These are phyloP conservation scores for Eupithecia insigniata DNA, from an alignment of 2,888 invertebrate genomes.

Conservation along the genomic window DNA sequence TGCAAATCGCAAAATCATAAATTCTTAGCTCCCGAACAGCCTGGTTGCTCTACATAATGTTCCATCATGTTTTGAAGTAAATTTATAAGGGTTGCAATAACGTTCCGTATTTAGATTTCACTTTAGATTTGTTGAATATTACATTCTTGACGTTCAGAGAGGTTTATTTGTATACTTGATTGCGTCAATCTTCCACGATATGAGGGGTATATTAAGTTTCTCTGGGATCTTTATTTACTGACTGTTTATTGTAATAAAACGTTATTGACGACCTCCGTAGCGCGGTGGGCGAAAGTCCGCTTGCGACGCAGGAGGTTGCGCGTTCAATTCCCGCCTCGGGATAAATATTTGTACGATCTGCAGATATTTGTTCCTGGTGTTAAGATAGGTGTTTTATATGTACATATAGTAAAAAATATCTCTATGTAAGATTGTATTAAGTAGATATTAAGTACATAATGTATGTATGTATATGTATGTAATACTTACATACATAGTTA, in stretches of 20 bases:
- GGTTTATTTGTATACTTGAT: constrained; percentile 22
- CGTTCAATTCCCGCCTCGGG: too few relatives aligned
- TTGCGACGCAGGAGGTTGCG: too few relatives aligned
- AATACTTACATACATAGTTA: too few relatives aligned
- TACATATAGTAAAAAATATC: too few relatives aligned
- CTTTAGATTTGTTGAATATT: constrained; percentile 45
- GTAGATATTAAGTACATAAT: too few relatives aligned
- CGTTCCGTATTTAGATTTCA: constrained; percentile 42
- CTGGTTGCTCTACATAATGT: not conserved
- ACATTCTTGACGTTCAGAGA: constrained; percentile 37
- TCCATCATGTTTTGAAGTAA: constrained; percentile 38
- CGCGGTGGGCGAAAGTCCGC: too few relatives aligned
- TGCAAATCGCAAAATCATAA: not conserved
- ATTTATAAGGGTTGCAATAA: constrained; percentile 46
- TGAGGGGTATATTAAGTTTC: constrained; percentile 23
- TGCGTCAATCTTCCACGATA: constrained; percentile 27
- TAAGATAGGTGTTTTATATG: too few relatives aligned
- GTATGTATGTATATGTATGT: too few relatives aligned
- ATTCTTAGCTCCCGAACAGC: not conserved
- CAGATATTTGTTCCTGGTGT: too few relatives aligned
- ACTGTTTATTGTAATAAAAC: constrained; percentile 16
- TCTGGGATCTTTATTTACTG: constrained; percentile 21
- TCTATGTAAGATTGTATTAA: too few relatives aligned
- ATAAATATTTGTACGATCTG: too few relatives aligned
- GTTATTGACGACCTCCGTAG: constrained; percentile 8